Evolutionary conservation across 1,140 invertebrate genomes (phyloP), one percentile per base, ranked within the genome.

Genomic region (Neocloeon triangulifer): DNA sequence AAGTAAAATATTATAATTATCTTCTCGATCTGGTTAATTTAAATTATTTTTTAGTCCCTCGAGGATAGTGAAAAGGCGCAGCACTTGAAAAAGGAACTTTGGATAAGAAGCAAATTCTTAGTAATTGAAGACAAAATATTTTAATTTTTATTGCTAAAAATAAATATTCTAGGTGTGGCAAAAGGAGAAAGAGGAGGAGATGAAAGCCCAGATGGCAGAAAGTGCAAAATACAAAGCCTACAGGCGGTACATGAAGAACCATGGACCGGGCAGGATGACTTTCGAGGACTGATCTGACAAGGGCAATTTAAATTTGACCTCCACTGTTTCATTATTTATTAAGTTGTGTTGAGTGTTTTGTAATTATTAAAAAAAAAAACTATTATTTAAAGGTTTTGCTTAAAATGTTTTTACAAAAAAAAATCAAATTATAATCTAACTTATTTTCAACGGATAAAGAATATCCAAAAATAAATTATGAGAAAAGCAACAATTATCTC

Each of bases 261-360:
- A 78, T 50, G 76, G 75, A 2, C 59, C 69, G 4, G 70, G 72
- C 1, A 53, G 75, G 40, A 74, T 81, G 55, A 76, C 73, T 16
- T 80, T 78, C 54, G 76, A 79, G 47, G 76, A 80, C 49, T 73
- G 61, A 38, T 69, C n/a, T n/a, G n/a, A n/a, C n/a, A n/a, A n/a
- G n/a, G n/a, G n/a, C n/a, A n/a, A n/a, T n/a, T n/a, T n/a, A n/a
- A n/a, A n/a, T n/a, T n/a, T n/a, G n/a, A n/a, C n/a, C n/a, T n/a
- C n/a, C n/a, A n/a, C n/a, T n/a, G n/a, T n/a, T n/a, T n/a, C n/a
- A n/a, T n/a, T n/a, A n/a, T n/a, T n/a, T n/a, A n/a, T n/a, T n/a
- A n/a, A n/a, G n/a, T n/a, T n/a, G n/a, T n/a, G n/a, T n/a, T n/a
- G n/a, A n/a, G n/a, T n/a, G n/a, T n/a, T n/a, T n/a, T n/a, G n/a